Conservation (phyloP, 2,797 vertebrate genomes). For the Sardinella longiceps region DNA sequence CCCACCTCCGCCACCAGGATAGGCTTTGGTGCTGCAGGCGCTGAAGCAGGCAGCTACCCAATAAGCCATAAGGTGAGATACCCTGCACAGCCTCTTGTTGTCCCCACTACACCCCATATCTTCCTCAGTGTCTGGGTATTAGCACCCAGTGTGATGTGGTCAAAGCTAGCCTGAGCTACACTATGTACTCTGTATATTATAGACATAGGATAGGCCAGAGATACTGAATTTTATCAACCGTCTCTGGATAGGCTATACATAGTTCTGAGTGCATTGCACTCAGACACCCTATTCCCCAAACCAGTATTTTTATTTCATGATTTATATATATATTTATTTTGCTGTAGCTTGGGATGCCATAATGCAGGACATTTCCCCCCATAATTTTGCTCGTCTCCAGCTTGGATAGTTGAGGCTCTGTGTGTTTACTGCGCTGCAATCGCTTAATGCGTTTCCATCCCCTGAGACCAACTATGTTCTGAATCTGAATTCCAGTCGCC, state of each 20-base stretch:
- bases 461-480: constrained; percentile 12
- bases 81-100: background rate
- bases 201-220: background rate
- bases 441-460: constrained; percentile 3
- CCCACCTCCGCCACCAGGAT: background rate
- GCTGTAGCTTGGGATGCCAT: background rate
- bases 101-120: background rate
- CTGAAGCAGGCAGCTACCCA: background rate
- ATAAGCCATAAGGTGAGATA: background rate
- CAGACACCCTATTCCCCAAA: background rate
- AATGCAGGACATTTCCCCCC: background rate
- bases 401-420: background rate
- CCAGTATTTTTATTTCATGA: background rate
- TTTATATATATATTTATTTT: too few species aligned
- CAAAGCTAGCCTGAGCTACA: background rate
- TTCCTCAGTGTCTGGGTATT: background rate
- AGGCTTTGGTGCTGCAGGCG: background rate
- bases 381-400: background rate
- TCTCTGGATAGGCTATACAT: background rate
- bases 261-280: background rate
- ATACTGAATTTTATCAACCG: too few species aligned
- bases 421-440: constrained; percentile 4
- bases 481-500: constrained; percentile 7
- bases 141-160: background rate
- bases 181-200: background rate